phyloP scores from a whole-genome alignment of 2,797 vertebrate genomes.

The Apogon hyalosoma region DNA sequence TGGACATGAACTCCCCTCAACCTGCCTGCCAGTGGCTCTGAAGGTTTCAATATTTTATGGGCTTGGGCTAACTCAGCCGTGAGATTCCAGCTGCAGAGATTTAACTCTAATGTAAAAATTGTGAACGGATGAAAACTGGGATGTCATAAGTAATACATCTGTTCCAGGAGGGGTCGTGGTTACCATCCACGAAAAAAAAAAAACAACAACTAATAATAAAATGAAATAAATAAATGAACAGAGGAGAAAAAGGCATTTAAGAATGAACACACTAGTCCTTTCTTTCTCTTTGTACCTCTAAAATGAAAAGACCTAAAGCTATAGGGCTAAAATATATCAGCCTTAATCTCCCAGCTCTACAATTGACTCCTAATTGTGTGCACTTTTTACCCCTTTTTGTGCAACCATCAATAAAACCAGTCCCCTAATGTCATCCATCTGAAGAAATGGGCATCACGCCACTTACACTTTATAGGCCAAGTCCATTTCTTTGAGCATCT shows the following conservation, averaged over 20 bases:
- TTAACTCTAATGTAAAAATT: slow-evolving; percentile 99
- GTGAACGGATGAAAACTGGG: slow-evolving; percentile 98
- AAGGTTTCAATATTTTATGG: slow-evolving; percentile 99
- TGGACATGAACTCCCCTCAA: slow-evolving; percentile 99
- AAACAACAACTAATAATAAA: slow-evolving; percentile 80
- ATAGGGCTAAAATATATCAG: slow-evolving; percentile 88
- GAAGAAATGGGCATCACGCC: slow-evolving; percentile 90
- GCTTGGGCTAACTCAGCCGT: slow-evolving; percentile 97
- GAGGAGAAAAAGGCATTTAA: slow-evolving; percentile 90
- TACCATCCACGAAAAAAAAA: slow-evolving; percentile 84
- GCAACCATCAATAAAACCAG: slow-evolving; percentile 87
- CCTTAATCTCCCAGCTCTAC: slow-evolving; percentile 86
- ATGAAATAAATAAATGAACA: slow-evolving; percentile 86
- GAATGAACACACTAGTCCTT: slow-evolving; percentile 90
- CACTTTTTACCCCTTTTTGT: slow-evolving; percentile 83
- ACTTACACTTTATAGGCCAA: slow-evolving; percentile 92
- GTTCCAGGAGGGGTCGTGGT: slow-evolving; percentile 88
- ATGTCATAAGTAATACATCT: slow-evolving; percentile 99
- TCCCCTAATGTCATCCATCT: slow-evolving; percentile 89
- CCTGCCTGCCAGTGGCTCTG: slow-evolving; percentile 96
- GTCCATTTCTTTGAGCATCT: slow-evolving; percentile 91
- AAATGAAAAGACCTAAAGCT: slow-evolving; percentile 95
- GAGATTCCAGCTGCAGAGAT: slow-evolving; percentile 99
- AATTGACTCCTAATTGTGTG: slow-evolving; percentile 95
- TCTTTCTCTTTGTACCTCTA: slow-evolving; percentile 90